Evolutionary conservation across 1,140 invertebrate species (phyloP).

Genomic region (Macrobrachium rosenbergii): DNA sequence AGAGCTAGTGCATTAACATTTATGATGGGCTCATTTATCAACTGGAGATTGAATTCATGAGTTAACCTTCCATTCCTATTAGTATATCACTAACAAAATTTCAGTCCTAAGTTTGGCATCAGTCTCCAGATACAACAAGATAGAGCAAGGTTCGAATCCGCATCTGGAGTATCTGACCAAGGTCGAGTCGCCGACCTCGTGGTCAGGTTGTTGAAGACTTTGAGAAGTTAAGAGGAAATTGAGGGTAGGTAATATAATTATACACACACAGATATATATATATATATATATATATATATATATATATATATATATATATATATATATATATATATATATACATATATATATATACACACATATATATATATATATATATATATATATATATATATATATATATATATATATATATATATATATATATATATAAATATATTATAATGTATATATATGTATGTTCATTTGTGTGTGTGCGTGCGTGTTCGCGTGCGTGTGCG

Average conservation of each 20-base stretch:
- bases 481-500: not conserved
- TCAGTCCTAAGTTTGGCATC: too few relatives aligned
- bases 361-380: slow-evolving; percentile 19
- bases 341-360: not conserved
- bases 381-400: slow-evolving; percentile 8
- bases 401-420: not conserved
- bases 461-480: not conserved
- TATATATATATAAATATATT: not conserved
- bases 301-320: not conserved
- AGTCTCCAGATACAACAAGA: too few relatives aligned
- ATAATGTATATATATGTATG: not conserved
- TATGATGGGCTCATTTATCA: too few relatives aligned
- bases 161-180: too few relatives aligned
- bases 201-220: too few relatives aligned
- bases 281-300: not conserved
- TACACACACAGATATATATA: not conserved
- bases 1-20: too few relatives aligned
- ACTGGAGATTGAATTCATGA: too few relatives aligned
- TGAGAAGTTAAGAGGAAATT: too few relatives aligned
- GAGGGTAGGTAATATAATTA: not conserved
- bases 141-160: too few relatives aligned
- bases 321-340: not conserved
- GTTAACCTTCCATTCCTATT: too few relatives aligned
- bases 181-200: too few relatives aligned
- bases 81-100: too few relatives aligned